Percentiles rank a stretch among this genome's conserved stretches.
Conservation (phyloP, 2,888 invertebrate genomes). For the Phyto melanocephala region DNA sequence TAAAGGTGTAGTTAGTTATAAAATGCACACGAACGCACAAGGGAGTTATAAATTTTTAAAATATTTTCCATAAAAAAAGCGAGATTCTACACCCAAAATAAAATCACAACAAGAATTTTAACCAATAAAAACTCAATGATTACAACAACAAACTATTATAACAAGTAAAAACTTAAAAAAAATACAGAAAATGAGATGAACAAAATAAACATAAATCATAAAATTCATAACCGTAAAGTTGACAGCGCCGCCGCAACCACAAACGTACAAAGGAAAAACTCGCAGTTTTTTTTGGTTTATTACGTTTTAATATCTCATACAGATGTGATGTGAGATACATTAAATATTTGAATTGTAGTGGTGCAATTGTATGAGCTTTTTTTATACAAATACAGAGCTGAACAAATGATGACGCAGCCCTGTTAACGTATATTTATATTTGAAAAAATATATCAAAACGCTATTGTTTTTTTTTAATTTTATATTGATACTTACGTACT, state of each 20-base stretch:
- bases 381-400: background rate
- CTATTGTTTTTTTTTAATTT: no score
- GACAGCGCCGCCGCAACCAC: constrained; percentile 62
- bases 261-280: background rate
- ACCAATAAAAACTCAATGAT: constrained; percentile 75
- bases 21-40: background rate
- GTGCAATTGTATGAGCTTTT: background rate
- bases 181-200: constrained; percentile 21
- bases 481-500: no score
- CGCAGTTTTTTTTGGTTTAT: constrained; percentile 14
- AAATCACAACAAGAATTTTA: constrained; percentile 59
- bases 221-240: constrained; percentile 70
- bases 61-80: background rate
- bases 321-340: constrained; percentile 29
- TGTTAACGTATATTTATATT: no score
- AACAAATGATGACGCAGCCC: background rate
- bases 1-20: background rate
- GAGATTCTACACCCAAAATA: no score
- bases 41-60: background rate
- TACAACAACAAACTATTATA: constrained; percentile 40
- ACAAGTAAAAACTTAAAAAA: background rate
- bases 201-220: constrained; percentile 75
- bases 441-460: no score
- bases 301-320: constrained; percentile 1
- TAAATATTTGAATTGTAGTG: background rate